Base-by-base conservation (phyloP, 2,113 vertebrate species). In the Dasypus novemcinctus region DNA sequence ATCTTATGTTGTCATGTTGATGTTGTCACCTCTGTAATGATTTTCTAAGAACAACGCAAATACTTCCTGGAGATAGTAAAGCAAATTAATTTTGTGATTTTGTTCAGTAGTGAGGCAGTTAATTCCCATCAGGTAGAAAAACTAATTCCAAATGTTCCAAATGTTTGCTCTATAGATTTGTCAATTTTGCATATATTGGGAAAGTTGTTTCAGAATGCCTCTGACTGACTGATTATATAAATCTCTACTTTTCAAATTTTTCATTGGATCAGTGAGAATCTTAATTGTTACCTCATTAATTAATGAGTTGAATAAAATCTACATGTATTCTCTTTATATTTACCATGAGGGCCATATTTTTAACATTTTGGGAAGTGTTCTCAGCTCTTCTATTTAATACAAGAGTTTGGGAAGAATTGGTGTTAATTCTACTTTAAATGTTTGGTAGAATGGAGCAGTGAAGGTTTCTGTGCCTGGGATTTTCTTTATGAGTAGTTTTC, bases 71-170 rank as follows among this genome's bases (percentile, higher is more conserved):
- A 66, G 41, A 82, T 33, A 79, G 52, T 21, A 93, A 83, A 88
- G 36, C 49, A 87, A 84, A 76, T 68, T 7, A 36, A 18, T 59
- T 87, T 78, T 90, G 38, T 78, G 31, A 18, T 52, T 87, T 71
- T 90, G 38, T 78, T 29, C 63, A 68, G 13, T 64, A 54, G 52
- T 36, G 17, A 64, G 80, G 78, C 33, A 52, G 29, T 81, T 93
- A 83, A 64, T 95, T 88, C 75, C 52, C 20, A 57, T 91, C 14
- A 49, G 36, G 69, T 38, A 63, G 64, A 84, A 90, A 91, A 97
- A 31, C 29, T 63, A 41, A 59, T 90, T 92, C 29, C 80, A 76
- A 92, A 86, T 81, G 71, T 41, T 88, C 52, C 1, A 75, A 2
- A 49, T 80, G 81, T 52, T 75, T 76, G 18, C 64, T 46, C 75